phyloP scores from a whole-genome alignment of 2,113 vertebrate genomes.

The Neotragus pygmaeus region DNA sequence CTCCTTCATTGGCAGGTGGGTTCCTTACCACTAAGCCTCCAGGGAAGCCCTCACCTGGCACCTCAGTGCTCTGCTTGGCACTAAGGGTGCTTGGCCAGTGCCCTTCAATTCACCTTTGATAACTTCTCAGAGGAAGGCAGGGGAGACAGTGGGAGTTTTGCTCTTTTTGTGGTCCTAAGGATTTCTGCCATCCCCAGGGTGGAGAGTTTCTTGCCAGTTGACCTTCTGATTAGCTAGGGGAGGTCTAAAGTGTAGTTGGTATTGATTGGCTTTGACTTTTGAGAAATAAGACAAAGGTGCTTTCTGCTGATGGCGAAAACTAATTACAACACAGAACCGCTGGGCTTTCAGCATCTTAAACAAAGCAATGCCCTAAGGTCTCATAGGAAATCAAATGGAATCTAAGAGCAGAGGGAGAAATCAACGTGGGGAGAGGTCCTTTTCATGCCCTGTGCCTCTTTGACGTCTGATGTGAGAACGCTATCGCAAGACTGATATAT shows the following conservation, averaged over 20 bases:
- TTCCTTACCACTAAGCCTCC: not conserved
- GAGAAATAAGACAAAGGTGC: constrained; percentile 59
- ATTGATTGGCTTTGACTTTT: constrained; percentile 55
- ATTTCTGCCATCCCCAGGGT: constrained; percentile 34
- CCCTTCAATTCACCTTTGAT: not conserved
- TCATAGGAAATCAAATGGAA: constrained; percentile 41
- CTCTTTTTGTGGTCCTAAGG: not conserved
- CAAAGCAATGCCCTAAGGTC: constrained; percentile 4
- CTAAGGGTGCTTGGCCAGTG: not conserved
- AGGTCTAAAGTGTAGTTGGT: constrained; percentile 14
- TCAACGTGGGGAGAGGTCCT: not conserved
- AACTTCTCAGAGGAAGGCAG: not conserved
- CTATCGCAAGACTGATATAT: not conserved
- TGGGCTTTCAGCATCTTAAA: constrained; percentile 44
- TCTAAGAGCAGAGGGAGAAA: not conserved
- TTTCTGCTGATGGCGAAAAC: constrained; percentile 50
- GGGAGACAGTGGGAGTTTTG: not conserved
- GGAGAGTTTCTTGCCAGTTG: constrained; percentile 37
- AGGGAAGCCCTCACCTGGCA: not conserved
- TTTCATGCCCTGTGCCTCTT: not conserved
- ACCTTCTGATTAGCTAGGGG: constrained; percentile 67
- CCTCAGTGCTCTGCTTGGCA: rapidly evolving
- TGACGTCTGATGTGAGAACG: not conserved
- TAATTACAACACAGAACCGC: constrained; percentile 56
- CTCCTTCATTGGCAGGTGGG: not conserved